Evolutionary conservation across 1,140 invertebrate genomes (phyloP), one percentile per base, ranked within the genome.

Genomic region (Bombus fervidus): DNA sequence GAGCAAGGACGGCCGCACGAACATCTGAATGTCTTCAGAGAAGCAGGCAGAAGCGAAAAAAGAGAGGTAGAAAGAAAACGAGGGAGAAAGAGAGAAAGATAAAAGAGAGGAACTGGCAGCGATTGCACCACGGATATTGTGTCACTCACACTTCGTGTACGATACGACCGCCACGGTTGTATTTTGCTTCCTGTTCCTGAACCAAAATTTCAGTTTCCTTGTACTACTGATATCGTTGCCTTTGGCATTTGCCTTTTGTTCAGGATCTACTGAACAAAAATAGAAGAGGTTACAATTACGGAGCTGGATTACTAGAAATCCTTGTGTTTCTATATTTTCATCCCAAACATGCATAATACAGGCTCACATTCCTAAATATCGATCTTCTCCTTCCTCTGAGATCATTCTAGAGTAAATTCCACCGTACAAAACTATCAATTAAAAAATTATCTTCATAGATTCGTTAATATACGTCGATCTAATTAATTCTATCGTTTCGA

Each of bases 1-100:
- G 82, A 78, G 74, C 82, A 78, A 83, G 82, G 74, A 83, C 82
- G 62, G 34, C 37, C 43, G 62, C 34, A 25, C 68, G 37, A 28
- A 37, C 43, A 28, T 83, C 74, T 83, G 47, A 57, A 59, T 78
- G 43, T 43, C 62, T 78, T 69, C 47, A 22, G 8, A 41, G 74
- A 57, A 37, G 28, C 25, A n/a, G 28, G 13, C 0, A 12, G 5
- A 34, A 41, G 22, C 13, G 5, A 5, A 43, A 22, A 34, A 47
- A 57, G 37, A 41, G 37, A 28, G 34, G 43, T 1, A 18, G 41
- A 15, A 34, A 59, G 13, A 31, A 13, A 53, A 3, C 6, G n/a
- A 41, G 12, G 15, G n/a, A 53, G 28, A 43, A 0, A 28, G 31
- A 37, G 62, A 47, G 64, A 28, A 18, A 8, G 15, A 62, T 18